Evolutionary conservation across 2,113 vertebrate genomes (phyloP), one percentile per base, ranked within the genome.

Genomic region (Artemisiospiza belli): DNA sequence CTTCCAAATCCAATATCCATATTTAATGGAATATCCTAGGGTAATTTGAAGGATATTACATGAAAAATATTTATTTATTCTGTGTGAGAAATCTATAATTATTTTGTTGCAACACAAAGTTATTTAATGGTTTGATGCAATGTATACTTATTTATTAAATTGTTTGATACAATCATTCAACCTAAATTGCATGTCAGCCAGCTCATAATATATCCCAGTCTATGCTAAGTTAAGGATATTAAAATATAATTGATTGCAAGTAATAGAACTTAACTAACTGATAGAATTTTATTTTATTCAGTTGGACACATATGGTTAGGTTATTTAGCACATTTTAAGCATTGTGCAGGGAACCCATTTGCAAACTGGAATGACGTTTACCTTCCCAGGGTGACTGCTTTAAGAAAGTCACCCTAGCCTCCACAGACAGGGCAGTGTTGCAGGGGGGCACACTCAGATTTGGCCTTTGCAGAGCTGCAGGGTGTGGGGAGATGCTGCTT

Each of bases 381-480:
- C 7, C 13, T 30, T 11, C 1, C 31, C 22, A 9, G n/a, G 43
- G 24, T 8, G 33, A 2, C 55, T 14, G 41, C 21, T 15, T 15
- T 5, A 6, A 5, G 14, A 44, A 13, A 46, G 27, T 6, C 47
- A 14, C 12, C 16, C 27, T 44, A 17, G 15, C 12, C 16, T 6
- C 17, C 28, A 7, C 22, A 12, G 33, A 7, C 15, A 33, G 12
- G 1, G 2, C 51, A 7, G 11, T 1, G 16, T 4, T 37, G 25
- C 11, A 15, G 57, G 22, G 28, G 19, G 15, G 1, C 23, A 3
- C 18, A 5, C 33, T 2, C 6, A 15, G 37, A 2, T 22, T 11
- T 18, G 33, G 41, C 43, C 33, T 15, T 25, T 14, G 5, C 1
- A 4, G 19, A 57, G 46, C 31, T 33, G 14, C 20, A 27, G 28